Conservation (phyloP, 2,888 invertebrate genomes). For the Drosophila tanythrix region DNA sequence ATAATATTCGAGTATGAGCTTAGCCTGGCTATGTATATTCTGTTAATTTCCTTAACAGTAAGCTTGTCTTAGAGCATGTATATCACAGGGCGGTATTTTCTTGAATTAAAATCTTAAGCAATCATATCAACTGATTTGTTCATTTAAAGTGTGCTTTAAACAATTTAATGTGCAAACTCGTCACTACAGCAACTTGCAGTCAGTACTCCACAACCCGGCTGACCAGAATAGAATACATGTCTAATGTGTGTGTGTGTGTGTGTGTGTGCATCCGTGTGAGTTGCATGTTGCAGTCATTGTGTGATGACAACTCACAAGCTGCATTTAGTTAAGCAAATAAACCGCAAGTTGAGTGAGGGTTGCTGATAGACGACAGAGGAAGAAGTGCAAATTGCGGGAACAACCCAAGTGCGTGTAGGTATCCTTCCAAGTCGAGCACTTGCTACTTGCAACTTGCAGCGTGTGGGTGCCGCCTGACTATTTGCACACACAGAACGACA, state of each 20-base stretch:
- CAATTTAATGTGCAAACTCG: slow-evolving; percentile 15
- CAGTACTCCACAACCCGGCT: not conserved
- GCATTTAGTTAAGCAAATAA: slow-evolving; percentile 80
- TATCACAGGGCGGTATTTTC: not conserved
- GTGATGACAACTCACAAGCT: slow-evolving; percentile 78
- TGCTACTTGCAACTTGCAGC: slow-evolving; percentile 13
- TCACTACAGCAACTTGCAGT: not conserved
- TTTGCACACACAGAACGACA: slow-evolving; percentile 41
- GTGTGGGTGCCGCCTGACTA: slow-evolving; percentile 27
- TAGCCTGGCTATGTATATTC: not conserved
- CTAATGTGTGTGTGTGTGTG: not conserved
- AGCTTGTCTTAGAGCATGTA: not conserved
- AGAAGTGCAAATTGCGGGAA: slow-evolving; percentile 56
- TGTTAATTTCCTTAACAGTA: not conserved
- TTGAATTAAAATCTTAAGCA: not conserved
- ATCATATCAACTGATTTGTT: not conserved
- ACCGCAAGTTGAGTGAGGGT: slow-evolving; percentile 22
- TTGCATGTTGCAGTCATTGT: slow-evolving; percentile 38
- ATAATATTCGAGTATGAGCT: not conserved
- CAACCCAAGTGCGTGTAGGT: slow-evolving; percentile 15
- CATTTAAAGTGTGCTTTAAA: not conserved
- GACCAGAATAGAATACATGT: slow-evolving; percentile 6
- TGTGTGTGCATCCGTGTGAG: not conserved
- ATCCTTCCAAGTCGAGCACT: slow-evolving; percentile 16
- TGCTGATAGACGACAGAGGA: not conserved